Conservation (phyloP, 2,888 invertebrate species). For the Pecten maximus region DNA sequence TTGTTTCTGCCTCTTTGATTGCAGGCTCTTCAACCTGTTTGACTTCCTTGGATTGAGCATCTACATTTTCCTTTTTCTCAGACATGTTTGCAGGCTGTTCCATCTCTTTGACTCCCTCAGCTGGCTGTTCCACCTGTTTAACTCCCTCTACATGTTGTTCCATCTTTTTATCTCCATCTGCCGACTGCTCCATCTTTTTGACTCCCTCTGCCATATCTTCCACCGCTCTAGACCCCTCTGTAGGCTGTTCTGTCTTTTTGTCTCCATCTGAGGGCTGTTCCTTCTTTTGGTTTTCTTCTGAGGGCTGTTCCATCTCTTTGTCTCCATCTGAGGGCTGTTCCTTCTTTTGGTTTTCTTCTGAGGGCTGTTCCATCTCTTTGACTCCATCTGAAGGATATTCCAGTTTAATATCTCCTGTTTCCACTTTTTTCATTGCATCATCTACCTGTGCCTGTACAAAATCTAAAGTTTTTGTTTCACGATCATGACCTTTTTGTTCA, state of each 20-base stretch:
- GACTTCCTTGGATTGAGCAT: not conserved
- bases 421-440: slow-evolving; percentile 11
- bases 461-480: slow-evolving; percentile 1
- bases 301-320: not conserved
- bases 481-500: slow-evolving; percentile 22
- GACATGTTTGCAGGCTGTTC: not conserved
- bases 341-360: slow-evolving; percentile 36
- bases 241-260: not conserved
- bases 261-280: not conserved
- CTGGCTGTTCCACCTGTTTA: not conserved
- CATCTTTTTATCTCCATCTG: not conserved
- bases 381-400: not conserved
- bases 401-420: not conserved
- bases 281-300: not conserved
- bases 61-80: not conserved
- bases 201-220: not conserved
- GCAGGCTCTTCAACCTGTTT: not conserved
- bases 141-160: not conserved
- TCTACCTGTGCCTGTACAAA: not conserved
- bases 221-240: not conserved
- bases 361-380: not conserved
- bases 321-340: not conserved
- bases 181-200: not conserved
- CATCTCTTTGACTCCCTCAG: not conserved
- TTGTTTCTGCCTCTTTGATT: not conserved